Evolutionary conservation across 1,140 invertebrate genomes (phyloP).

Genomic region (Apis laboriosa): DNA sequence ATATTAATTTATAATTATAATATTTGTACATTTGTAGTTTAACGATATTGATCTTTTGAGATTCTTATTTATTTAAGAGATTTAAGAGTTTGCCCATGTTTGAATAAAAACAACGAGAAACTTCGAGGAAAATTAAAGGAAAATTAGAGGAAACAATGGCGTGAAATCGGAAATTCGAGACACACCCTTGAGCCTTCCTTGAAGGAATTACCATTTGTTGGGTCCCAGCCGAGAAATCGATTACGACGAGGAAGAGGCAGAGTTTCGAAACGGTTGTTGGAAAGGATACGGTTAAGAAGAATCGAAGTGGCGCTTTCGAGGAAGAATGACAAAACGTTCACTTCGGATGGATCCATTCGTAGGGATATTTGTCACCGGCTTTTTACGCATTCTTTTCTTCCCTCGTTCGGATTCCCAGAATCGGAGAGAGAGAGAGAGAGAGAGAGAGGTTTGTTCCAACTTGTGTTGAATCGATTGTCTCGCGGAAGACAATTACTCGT

Average conservation of each 20-base stretch:
- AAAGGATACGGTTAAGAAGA: neutral
- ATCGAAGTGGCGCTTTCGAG: neutral
- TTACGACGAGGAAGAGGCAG: neutral
- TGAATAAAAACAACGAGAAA: too few species aligned
- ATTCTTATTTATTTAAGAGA: too few species aligned
- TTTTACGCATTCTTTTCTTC: neutral
- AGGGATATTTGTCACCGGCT: neutral
- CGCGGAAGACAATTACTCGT: neutral
- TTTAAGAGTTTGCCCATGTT: too few species aligned
- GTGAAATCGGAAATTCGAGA: neutral
- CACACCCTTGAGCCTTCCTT: neutral
- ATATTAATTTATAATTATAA: too few species aligned
- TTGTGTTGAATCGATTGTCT: neutral
- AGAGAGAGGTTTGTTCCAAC: neutral
- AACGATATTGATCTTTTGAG: too few species aligned
- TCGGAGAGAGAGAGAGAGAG: too few species aligned
- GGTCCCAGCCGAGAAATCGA: neutral
- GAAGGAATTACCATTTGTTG: neutral
- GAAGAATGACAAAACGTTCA: neutral
- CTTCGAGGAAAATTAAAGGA: too few species aligned
- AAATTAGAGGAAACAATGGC: too few species aligned
- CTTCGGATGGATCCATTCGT: neutral
- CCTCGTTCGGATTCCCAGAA: neutral
- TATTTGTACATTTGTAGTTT: too few species aligned
- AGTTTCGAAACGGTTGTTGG: neutral